A percentile compares a stretch with the other conserved stretches of the same genome.
These are phyloP conservation scores for Drosophila lacicola DNA, from an alignment of 2,888 invertebrate genomes.

Conservation along the genomic window DNA sequence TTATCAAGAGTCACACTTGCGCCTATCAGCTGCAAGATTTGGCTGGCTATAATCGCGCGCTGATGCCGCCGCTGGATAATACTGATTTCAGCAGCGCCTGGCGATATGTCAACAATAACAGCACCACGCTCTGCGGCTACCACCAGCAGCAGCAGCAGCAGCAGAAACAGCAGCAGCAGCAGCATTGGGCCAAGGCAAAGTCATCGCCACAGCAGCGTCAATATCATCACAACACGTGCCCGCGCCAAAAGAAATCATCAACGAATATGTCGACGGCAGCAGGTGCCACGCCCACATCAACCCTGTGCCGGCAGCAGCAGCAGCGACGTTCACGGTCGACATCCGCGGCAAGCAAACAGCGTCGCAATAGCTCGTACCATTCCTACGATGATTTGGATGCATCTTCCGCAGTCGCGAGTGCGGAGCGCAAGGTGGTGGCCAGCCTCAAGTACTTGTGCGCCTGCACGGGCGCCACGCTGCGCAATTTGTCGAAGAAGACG, in stretches of 20 bases:
- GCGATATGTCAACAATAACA: constrained; percentile 69
- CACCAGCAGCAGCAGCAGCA: constrained; percentile 58
- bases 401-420: constrained; percentile 62
- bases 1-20: constrained; percentile 78
- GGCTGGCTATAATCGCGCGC: constrained; percentile 77
- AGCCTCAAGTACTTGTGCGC: constrained; percentile 83
- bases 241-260: constrained; percentile 55
- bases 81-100: constrained; percentile 70
- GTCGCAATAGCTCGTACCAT: constrained; percentile 81
- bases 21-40: constrained; percentile 83
- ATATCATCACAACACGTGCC: constrained; percentile 75
- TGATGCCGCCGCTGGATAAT: constrained; percentile 83
- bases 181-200: constrained; percentile 41
- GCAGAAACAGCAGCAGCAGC: constrained; percentile 29
- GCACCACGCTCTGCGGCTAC: constrained; percentile 56
- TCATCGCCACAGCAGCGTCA: constrained; percentile 16
- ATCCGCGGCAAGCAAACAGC: constrained; percentile 70
- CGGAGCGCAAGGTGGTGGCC: constrained; percentile 77
- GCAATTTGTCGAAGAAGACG: constrained; percentile 80
- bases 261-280: constrained; percentile 17
- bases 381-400: constrained; percentile 81
- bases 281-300: constrained; percentile 23
- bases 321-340: constrained; percentile 67
- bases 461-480: constrained; percentile 83
- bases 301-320: constrained; percentile 46